Evolutionary conservation across 2,797 vertebrate species (phyloP).

Genomic region (Myotis daubentonii): DNA sequence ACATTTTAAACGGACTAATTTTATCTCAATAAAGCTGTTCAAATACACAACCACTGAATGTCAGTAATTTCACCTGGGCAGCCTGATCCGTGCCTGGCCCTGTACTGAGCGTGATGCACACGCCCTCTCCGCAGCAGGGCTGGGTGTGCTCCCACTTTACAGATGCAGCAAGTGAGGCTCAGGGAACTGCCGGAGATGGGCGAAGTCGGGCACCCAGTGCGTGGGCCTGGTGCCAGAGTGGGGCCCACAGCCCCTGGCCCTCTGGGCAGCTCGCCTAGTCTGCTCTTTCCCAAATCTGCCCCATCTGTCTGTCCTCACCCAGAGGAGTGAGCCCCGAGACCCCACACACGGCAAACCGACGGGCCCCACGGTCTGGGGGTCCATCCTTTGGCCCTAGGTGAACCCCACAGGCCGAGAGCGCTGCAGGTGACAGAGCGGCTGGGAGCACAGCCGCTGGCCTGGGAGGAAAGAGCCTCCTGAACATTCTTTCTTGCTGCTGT

Average conservation of each 20-base stretch:
- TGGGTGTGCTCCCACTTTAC: neutral
- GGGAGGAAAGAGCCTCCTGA: neutral
- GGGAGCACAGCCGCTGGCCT: neutral
- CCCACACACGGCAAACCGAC: fast-evolving
- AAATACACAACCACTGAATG: no score
- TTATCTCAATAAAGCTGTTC: neutral
- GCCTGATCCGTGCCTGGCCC: fast-evolving
- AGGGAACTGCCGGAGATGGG: neutral
- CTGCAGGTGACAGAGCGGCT: neutral
- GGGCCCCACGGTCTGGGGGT: neutral
- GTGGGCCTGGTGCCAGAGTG: no score
- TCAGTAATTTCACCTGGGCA: neutral
- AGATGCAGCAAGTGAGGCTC: neutral
- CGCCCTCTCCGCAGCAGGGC: neutral
- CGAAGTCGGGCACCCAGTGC: neutral
- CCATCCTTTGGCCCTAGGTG: neutral
- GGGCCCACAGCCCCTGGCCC: neutral
- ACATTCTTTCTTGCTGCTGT: neutral
- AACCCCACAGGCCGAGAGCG: fast-evolving
- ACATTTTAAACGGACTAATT: neutral
- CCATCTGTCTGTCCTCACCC: neutral
- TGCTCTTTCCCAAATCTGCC: neutral
- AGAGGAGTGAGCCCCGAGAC: neutral
- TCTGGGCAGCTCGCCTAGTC: neutral
- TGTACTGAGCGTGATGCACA: neutral